Evolutionary conservation across 2,888 invertebrate genomes (phyloP), one percentile per base, ranked within the genome.

Genomic region (Resseliella maxima): DNA sequence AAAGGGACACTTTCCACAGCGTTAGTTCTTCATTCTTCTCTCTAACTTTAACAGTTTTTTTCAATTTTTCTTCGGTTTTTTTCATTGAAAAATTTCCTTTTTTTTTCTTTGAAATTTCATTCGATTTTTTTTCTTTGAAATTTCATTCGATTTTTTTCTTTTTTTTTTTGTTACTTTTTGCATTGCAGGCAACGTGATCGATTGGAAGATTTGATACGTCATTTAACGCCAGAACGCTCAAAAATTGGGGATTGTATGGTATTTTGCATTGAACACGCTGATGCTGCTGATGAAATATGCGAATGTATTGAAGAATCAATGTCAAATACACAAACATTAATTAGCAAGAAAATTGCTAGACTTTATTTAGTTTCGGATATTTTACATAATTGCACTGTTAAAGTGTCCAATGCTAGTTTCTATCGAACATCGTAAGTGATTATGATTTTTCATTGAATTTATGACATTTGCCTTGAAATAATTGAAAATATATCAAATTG

Each of bases 241-340:
- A 95, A 95, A 91, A 94, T 99, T 87, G 98, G 96, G 10, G 98
- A 98, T 90, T 96, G 96, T 24, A 99, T 99, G 99, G 96, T 99
- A 86, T 99, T 98, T 94, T 99, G 99, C 91, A 96, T 99, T 87
- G 98, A 99, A 90, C 99, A 99, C 92, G 98, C 98, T 35, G 99
- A 99, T 91, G 97, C 98, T 41, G 98, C 99, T 1, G 97, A 96
- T 89, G 99, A 99, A 92, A 96, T 99, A 87, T 96, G 97, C 85
- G 96, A 96, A 88, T 98, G 98, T 90, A 94, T 99, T 87, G 93
- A 95, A 0, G 98, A 98, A 91, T 94, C 98, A 0, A 92, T 99
- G 83, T 93, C 95, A 10, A 96, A 95, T 88, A 90, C 92, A 10
- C 92, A 93, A 89, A 98, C 98, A 0, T 92, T 95, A 86, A 93